Conservation (phyloP, 2,888 invertebrate species). For the Eilema depressum region DNA sequence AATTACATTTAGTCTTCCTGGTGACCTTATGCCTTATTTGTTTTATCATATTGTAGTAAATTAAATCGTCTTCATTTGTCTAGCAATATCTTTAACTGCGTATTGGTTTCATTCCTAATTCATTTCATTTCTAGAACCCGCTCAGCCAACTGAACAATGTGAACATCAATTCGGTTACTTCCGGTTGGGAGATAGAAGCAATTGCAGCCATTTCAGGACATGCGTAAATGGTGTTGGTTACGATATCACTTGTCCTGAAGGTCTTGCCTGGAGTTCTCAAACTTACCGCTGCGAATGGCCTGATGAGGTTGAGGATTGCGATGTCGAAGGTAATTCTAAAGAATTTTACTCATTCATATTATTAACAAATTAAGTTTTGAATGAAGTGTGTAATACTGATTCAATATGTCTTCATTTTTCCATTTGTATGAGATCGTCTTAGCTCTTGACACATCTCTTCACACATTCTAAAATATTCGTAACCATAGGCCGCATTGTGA, state of each 20-base stretch:
- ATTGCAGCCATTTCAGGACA: constrained; percentile 93
- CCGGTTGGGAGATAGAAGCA: constrained; percentile 87
- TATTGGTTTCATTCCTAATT: constrained; percentile 1
- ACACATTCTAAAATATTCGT: constrained; percentile 28
- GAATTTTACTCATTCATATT: not conserved
- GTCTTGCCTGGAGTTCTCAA: constrained; percentile 91
- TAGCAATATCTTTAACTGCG: constrained; percentile 2
- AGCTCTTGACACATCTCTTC: constrained; percentile 23
- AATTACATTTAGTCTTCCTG: constrained; percentile 15
- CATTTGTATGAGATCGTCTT: not conserved
- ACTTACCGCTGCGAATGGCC: constrained; percentile 95
- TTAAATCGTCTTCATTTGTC: not conserved
- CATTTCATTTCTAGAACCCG: constrained; percentile 86
- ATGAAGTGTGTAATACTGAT: not conserved
- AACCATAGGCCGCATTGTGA: constrained; percentile 31
- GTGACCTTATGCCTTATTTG: constrained; percentile 14
- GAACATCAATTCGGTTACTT: constrained; percentile 95
- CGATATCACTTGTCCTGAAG: constrained; percentile 93
- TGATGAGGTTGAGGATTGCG: constrained; percentile 93
- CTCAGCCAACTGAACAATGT: constrained; percentile 92
- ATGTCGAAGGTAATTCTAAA: constrained; percentile 90
- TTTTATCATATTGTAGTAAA: not conserved
- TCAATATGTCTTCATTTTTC: not conserved
- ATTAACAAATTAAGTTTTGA: not conserved
- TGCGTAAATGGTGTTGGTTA: constrained; percentile 93